A percentile compares a stretch with the other conserved stretches of the same genome.
These are phyloP conservation scores for Criorhina ranunculi DNA, from an alignment of 2,888 invertebrate genomes.

Conservation along the genomic window DNA sequence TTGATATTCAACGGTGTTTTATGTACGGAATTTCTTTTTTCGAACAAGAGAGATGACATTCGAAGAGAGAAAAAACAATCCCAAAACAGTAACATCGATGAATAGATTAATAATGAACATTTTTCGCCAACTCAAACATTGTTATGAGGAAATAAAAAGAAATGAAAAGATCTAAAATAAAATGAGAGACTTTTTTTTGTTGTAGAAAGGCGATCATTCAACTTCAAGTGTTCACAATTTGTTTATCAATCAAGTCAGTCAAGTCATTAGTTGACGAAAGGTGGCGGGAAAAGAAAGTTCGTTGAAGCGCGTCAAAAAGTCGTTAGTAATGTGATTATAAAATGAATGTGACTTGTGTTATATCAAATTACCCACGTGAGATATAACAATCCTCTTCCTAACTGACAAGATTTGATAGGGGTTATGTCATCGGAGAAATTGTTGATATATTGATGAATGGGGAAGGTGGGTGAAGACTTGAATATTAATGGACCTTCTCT, in stretches of 20 bases:
- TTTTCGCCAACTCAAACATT: slow-evolving; percentile 23
- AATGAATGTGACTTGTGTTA: not conserved
- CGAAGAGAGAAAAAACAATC: not conserved
- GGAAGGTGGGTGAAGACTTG: not conserved
- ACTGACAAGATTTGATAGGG: slow-evolving; percentile 18
- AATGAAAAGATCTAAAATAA: slow-evolving; percentile 9
- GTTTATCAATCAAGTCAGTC: slow-evolving; percentile 39
- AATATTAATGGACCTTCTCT: no score
- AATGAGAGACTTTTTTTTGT: not conserved
- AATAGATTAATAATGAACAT: slow-evolving; percentile 42
- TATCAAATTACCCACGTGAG: slow-evolving; percentile 14
- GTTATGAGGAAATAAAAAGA: slow-evolving; percentile 27
- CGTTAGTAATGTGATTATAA: slow-evolving; percentile 4
- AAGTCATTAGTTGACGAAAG: slow-evolving; percentile 45
- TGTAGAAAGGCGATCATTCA: slow-evolving; percentile 53
- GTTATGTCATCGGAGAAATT: slow-evolving; percentile 18
- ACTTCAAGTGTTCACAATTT: slow-evolving; percentile 34
- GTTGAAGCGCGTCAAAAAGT: slow-evolving; percentile 1
- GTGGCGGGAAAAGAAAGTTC: slow-evolving; percentile 51
- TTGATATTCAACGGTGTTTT: slow-evolving; percentile 33
- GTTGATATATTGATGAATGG: slow-evolving; percentile 6
- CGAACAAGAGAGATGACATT: not conserved
- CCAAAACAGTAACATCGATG: slow-evolving; percentile 24
- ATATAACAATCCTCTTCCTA: slow-evolving; percentile 10
- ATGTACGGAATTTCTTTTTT: slow-evolving; percentile 12